Conservation (phyloP, 1,140 invertebrate genomes). For the Uloborus diversus region DNA sequence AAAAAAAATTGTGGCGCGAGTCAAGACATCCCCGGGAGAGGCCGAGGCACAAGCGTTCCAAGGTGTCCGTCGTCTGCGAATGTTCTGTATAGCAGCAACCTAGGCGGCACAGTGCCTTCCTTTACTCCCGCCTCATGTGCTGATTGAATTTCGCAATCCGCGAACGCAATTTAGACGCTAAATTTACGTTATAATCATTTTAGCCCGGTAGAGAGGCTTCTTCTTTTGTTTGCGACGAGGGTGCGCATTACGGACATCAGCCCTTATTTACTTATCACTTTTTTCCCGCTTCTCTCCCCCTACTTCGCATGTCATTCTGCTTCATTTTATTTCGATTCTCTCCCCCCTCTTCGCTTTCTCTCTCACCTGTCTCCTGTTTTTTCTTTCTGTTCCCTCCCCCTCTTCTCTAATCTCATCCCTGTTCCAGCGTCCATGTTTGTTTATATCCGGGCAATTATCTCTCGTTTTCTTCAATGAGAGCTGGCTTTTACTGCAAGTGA, state of each 20-base stretch:
- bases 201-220: conserved; percentile 26
- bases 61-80: conserved; percentile 38
- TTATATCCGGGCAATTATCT: conserved; percentile 56
- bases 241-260: conserved; percentile 39
- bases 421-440: conserved; percentile 33
- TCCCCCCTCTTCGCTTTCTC: conserved; percentile 11
- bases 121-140: conserved; percentile 17
- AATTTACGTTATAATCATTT: conserved; percentile 56
- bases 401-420: conserved; percentile 2
- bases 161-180: conserved; percentile 55
- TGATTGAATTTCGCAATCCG: conserved; percentile 56
- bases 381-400: not conserved
- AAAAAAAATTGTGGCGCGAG: not conserved
- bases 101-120: conserved; percentile 1
- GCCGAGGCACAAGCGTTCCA: not conserved
- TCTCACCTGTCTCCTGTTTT: not conserved
- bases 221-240: conserved; percentile 51
- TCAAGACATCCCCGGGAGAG: not conserved
- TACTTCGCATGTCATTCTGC: not conserved
- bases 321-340: not conserved
- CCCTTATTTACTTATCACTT: conserved; percentile 53
- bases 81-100: conserved; percentile 24
- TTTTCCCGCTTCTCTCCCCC: conserved; percentile 22
- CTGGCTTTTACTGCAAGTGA: conserved; percentile 5
- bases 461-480: not conserved